Evolutionary conservation across 2,888 invertebrate genomes (phyloP).

Genomic region (Galerucella pusilla): DNA sequence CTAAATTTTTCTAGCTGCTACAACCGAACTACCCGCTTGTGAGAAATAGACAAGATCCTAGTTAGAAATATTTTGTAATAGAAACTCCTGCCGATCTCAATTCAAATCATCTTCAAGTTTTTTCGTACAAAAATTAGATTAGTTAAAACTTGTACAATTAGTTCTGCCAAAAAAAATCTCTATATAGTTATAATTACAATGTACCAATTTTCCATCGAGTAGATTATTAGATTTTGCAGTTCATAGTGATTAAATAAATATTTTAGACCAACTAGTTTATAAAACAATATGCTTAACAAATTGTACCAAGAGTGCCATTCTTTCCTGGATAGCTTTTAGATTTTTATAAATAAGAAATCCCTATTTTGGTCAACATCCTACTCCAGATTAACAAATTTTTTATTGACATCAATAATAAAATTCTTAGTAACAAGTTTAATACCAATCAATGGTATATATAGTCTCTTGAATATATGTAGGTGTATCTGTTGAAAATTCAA

Average conservation of each 20-base stretch:
- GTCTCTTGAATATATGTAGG: no score
- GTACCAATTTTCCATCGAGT: constrained; percentile 28
- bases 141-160: constrained; percentile 25
- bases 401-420: no score
- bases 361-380: no score
- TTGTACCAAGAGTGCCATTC: no score
- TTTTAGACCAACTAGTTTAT: not conserved
- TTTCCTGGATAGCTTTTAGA: no score
- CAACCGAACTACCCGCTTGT: constrained; percentile 84
- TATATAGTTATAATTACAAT: constrained; percentile 16
- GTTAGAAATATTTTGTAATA: constrained; percentile 45
- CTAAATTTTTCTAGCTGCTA: constrained; percentile 74
- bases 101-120: constrained; percentile 36
- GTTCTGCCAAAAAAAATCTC: constrained; percentile 31
- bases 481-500: no score
- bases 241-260: constrained; percentile 8
- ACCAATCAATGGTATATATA: no score
- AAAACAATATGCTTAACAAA: not conserved
- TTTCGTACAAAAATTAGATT: constrained; percentile 40
- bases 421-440: no score
- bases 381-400: no score
- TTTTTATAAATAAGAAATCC: no score
- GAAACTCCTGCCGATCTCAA: constrained; percentile 39
- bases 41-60: constrained; percentile 61
- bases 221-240: constrained; percentile 20